Conservation (phyloP, 2,113 vertebrate species). For the Piliocolobus tephrosceles region DNA sequence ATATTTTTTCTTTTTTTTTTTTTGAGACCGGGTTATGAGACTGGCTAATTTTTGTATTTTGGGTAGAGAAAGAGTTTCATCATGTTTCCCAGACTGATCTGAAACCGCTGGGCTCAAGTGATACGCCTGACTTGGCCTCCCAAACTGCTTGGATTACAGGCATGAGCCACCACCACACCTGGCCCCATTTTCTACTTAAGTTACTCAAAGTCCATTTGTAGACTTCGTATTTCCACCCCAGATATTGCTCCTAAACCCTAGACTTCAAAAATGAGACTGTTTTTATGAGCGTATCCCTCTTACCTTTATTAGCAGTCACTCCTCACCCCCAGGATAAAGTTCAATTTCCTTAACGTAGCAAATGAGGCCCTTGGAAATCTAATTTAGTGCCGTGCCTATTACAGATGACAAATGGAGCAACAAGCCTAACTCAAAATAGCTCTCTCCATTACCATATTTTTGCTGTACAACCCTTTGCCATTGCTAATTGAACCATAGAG, state of each 20-base stretch:
- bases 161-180: too few relatives aligned
- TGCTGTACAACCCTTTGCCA: not conserved
- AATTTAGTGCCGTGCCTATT: slow-evolving; percentile 6
- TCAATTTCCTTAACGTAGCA: not conserved
- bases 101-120: not conserved
- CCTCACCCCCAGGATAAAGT: not conserved
- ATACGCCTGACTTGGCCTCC: too few relatives aligned
- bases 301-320: slow-evolving; percentile 16
- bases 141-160: too few relatives aligned
- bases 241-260: not conserved
- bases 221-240: not conserved
- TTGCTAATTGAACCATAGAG: not conserved
- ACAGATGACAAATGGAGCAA: slow-evolving; percentile 21
- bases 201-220: not conserved
- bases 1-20: not conserved
- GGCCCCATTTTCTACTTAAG: not conserved
- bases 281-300: not conserved
- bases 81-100: not conserved
- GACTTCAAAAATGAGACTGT: slow-evolving; percentile 8
- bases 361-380: slow-evolving; percentile 6
- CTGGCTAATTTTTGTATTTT: too few relatives aligned
- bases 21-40: too few relatives aligned
- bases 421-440: slow-evolving; percentile 14
- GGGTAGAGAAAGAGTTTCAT: too few relatives aligned
- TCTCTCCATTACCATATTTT: not conserved